Percentiles rank a stretch among this genome's conserved stretches.
Evolutionary conservation across 2,888 invertebrate genomes (phyloP).

Genomic region (Byasa hedistus): DNA sequence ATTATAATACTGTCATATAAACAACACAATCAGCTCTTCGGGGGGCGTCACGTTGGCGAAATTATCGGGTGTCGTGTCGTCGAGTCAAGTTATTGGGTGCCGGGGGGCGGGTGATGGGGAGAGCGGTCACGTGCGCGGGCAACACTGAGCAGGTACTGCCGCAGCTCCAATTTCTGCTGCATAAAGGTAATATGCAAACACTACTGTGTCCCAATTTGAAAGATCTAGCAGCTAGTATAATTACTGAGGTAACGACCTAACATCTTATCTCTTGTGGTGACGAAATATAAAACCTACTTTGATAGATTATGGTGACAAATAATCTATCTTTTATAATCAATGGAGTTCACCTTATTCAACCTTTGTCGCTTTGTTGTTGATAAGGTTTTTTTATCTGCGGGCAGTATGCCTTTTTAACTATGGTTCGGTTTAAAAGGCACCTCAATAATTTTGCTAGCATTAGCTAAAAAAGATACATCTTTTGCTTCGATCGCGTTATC

Average conservation of each 20-base stretch:
- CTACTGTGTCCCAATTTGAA: too few relatives aligned
- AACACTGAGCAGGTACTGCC: neutral
- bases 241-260: too few relatives aligned
- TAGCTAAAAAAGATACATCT: too few relatives aligned
- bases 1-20: neutral
- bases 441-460: too few relatives aligned
- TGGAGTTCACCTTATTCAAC: neutral
- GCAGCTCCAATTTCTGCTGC: neutral
- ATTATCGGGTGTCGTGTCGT: conserved; percentile 4
- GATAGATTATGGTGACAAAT: too few relatives aligned
- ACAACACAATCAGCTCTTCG: neutral
- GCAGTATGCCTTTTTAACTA: neutral
- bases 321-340: neutral
- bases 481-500: too few relatives aligned
- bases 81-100: conserved; percentile 15
- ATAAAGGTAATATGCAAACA: too few relatives aligned
- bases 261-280: too few relatives aligned
- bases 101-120: conserved; percentile 35
- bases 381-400: too few relatives aligned
- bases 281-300: too few relatives aligned
- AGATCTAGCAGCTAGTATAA: too few relatives aligned
- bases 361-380: neutral
- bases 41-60: conserved; percentile 30
- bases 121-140: conserved; percentile 60
- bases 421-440: too few relatives aligned